Evolutionary conservation across 2,888 invertebrate species (phyloP).

Genomic region (Crossocerus cetratus): DNA sequence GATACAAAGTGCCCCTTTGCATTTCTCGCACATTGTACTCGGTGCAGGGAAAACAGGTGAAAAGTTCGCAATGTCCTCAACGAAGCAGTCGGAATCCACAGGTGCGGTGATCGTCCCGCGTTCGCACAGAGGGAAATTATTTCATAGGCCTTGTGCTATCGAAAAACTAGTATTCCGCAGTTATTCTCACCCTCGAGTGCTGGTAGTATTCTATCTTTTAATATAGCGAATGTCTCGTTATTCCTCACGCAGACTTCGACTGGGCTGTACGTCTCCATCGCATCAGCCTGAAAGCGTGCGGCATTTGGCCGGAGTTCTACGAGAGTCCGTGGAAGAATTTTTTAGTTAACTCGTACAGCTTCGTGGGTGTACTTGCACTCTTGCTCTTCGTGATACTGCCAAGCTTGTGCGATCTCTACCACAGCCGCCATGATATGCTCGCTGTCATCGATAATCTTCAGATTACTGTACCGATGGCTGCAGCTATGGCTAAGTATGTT

Average conservation of each 20-base stretch:
- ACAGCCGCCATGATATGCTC: conserved; percentile 6
- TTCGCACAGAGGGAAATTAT: not conserved
- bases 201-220: not conserved
- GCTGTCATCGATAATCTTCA: conserved; percentile 25
- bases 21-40: too few relatives aligned
- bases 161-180: not conserved
- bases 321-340: not conserved
- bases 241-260: conserved; percentile 24
- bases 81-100: not conserved
- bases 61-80: not conserved
- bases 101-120: not conserved
- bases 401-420: conserved; percentile 8
- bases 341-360: not conserved
- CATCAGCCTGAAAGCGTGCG: not conserved
- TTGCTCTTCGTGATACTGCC: conserved; percentile 11
- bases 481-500: conserved; percentile 8
- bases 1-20: too few relatives aligned
- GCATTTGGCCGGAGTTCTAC: conserved; percentile 27
- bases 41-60: not conserved
- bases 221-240: not conserved
- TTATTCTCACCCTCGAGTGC: not conserved
- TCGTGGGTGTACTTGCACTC: not conserved
- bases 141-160: too few relatives aligned
- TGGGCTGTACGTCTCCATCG: conserved; percentile 35
- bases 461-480: conserved; percentile 19